Conservation (phyloP, 2,113 vertebrate genomes). For the Toxotes chatareus region DNA sequence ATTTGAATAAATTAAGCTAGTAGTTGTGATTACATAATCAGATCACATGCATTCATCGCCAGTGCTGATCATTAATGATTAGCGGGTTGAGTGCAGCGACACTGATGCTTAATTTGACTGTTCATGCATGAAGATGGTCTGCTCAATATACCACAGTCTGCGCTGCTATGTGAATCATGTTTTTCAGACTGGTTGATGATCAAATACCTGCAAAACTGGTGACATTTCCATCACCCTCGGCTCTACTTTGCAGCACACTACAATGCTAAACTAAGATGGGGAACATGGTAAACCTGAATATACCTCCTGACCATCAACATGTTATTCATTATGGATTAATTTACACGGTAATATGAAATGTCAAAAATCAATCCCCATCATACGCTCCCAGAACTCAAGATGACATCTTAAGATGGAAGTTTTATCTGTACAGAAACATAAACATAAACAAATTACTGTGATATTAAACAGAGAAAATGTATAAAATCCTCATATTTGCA, state of each 20-base stretch:
- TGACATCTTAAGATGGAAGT: no score
- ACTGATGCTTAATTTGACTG: not conserved
- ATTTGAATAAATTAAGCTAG: slow-evolving; percentile 26
- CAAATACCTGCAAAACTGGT: not conserved
- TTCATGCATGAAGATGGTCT: not conserved
- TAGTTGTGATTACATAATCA: slow-evolving; percentile 25
- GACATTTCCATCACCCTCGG: not conserved
- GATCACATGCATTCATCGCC: slow-evolving; percentile 32
- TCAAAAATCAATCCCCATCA: no score
- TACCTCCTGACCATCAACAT: no score
- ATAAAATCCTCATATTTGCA: no score
- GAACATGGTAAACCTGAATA: not conserved
- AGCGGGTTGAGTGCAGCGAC: not conserved
- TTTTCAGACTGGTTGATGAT: not conserved
- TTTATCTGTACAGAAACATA: no score
- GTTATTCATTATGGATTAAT: not conserved
- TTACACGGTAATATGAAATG: not conserved
- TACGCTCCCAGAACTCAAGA: no score
- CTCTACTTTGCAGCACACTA: not conserved
- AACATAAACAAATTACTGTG: no score
- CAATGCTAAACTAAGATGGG: not conserved
- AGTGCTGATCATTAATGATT: slow-evolving; percentile 13
- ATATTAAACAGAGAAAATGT: no score
- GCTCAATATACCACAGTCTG: not conserved
- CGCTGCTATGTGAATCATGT: not conserved